A percentile compares a stretch with the other conserved stretches of the same genome.
phyloP scores from a whole-genome alignment of 2,888 invertebrate genomes.

The Drosophila anomalipes region DNA sequence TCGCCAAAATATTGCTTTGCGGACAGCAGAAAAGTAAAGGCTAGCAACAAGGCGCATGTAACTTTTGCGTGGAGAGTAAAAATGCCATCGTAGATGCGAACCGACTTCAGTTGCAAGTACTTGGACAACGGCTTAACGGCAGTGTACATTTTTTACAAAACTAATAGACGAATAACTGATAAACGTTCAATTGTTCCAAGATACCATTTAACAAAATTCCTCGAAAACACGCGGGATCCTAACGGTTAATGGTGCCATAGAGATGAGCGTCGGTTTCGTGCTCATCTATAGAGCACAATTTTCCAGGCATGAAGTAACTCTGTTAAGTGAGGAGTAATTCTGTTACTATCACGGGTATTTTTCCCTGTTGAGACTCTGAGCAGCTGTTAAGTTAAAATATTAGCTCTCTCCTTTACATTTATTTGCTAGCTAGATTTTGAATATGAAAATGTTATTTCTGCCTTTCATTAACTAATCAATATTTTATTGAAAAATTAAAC shows the following conservation, averaged over 20 bases:
- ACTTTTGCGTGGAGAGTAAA: conserved; percentile 91
- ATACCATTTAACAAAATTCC: neutral
- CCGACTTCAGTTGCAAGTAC: conserved; percentile 88
- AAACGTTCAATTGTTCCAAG: neutral
- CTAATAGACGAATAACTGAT: neutral
- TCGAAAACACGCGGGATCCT: conserved; percentile 66
- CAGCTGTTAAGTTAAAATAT: neutral
- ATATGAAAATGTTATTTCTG: neutral
- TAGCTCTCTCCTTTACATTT: neutral
- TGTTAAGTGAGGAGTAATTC: conserved; percentile 24
- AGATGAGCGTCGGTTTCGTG: neutral
- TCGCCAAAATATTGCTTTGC: conserved; percentile 94
- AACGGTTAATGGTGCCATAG: conserved; percentile 48
- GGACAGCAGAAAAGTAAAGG: conserved; percentile 91
- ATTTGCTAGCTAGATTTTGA: neutral
- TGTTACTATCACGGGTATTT: neutral
- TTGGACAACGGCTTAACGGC: conserved; percentile 88
- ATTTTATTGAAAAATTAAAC: neutral
- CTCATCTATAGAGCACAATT: neutral
- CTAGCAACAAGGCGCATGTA: conserved; percentile 90
- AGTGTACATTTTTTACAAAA: conserved; percentile 87
- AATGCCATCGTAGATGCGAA: conserved; percentile 91
- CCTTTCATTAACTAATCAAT: neutral
- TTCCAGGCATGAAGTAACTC: conserved; percentile 5
- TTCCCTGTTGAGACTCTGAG: neutral